A percentile compares a stretch with the other conserved stretches of the same genome.
phyloP scores from a whole-genome alignment of 2,888 invertebrate species.

The Limnephilus marmoratus region DNA sequence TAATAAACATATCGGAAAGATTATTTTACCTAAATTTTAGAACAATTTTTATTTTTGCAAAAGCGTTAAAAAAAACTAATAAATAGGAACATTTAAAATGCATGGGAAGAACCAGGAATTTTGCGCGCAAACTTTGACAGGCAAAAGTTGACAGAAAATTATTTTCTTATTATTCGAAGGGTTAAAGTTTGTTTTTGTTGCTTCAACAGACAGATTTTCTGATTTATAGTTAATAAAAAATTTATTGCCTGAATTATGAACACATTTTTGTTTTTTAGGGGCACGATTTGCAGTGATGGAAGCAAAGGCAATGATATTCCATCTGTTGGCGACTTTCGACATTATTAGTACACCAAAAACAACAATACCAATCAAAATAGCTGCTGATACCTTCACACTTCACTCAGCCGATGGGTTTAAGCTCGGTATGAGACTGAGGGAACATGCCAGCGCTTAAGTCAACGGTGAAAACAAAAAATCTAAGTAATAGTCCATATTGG shows the following conservation, averaged over 20 bases:
- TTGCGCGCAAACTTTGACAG: too few species aligned
- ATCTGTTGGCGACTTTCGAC: conserved; percentile 67
- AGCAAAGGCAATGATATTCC: conserved; percentile 67
- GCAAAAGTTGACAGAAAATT: too few species aligned
- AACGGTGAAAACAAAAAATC: neutral
- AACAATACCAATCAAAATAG: conserved; percentile 67
- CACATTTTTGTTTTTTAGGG: conserved; percentile 61
- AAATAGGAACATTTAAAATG: too few species aligned
- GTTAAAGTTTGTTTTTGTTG: neutral
- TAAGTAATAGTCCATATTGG: neutral
- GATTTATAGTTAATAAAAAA: neutral
- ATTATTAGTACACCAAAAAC: conserved; percentile 68
- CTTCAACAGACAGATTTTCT: neutral
- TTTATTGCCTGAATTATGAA: neutral
- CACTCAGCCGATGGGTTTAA: conserved; percentile 67
- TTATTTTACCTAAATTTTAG: too few species aligned
- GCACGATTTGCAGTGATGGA: conserved; percentile 69
- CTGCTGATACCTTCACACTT: conserved; percentile 63
- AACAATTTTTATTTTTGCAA: too few species aligned
- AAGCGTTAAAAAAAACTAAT: too few species aligned
- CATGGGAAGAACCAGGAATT: too few species aligned
- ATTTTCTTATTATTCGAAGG: too few species aligned
- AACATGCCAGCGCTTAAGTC: neutral
- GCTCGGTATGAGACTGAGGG: conserved; percentile 67
- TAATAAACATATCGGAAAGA: too few species aligned